phyloP scores from a whole-genome alignment of 2,797 vertebrate species.

The Chromobotia macracanthus region DNA sequence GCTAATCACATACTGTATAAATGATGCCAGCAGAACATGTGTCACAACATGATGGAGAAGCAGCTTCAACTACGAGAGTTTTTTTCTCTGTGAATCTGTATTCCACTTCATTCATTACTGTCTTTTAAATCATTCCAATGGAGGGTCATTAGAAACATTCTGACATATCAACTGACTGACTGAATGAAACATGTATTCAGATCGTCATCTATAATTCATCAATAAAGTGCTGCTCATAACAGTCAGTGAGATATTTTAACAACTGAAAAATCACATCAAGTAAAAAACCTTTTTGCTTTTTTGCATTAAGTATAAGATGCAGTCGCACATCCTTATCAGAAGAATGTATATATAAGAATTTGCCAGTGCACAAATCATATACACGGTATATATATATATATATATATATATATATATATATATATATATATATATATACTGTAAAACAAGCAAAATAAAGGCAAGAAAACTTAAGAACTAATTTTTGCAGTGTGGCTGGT shows the following conservation, averaged over 20 bases:
- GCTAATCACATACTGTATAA: not conserved
- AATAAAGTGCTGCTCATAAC: not conserved
- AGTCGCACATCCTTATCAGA: too few relatives aligned
- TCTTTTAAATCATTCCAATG: not conserved
- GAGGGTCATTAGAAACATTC: not conserved
- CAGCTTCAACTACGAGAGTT: not conserved
- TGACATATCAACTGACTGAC: not conserved
- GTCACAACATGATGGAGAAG: not conserved
- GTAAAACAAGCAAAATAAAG: not conserved
- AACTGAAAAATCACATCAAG: not conserved
- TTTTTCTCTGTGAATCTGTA: not conserved
- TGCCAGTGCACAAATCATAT: too few relatives aligned
- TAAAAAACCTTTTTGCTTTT: not conserved
- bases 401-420: too few relatives aligned
- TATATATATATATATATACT: not conserved
- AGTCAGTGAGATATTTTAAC: not conserved
- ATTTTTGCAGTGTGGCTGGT: not conserved
- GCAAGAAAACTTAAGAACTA: not conserved
- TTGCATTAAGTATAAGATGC: not conserved
- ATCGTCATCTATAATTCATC: not conserved
- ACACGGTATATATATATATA: too few relatives aligned
- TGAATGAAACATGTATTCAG: not conserved
- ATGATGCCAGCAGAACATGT: not conserved
- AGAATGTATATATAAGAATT: too few relatives aligned
- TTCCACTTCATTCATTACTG: not conserved